These are phyloP conservation scores for Camponotus vicinus DNA, from an alignment of 1,140 invertebrate genomes.

Conservation along the genomic window DNA sequence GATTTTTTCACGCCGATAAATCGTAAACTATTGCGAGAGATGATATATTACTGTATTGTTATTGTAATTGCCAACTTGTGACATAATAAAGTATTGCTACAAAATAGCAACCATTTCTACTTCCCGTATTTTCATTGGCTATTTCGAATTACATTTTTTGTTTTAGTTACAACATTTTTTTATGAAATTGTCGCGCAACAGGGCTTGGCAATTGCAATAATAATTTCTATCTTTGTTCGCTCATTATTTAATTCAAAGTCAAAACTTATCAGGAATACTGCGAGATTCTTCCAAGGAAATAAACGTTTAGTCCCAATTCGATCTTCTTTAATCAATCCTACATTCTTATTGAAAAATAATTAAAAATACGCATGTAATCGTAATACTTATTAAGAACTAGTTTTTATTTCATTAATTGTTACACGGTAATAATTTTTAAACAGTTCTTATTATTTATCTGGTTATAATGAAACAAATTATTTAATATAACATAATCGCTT, in stretches of 20 bases:
- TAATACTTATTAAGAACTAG: background rate
- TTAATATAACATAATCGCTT: conserved; percentile 70
- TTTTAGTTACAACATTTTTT: too few relatives aligned
- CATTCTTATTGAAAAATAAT: background rate
- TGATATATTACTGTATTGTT: conserved; percentile 72
- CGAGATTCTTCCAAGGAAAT: conserved; percentile 32
- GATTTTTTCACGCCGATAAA: conserved; percentile 72
- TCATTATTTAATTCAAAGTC: background rate
- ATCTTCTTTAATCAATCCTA: conserved; percentile 16
- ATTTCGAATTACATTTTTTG: background rate
- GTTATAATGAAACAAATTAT: conserved; percentile 13
- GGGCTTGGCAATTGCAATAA: conserved; percentile 42
- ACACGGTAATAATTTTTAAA: background rate
- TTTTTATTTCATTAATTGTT: background rate
- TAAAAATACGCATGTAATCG: background rate
- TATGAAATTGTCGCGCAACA: too few relatives aligned
- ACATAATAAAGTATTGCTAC: conserved; percentile 77
- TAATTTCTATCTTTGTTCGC: conserved; percentile 15
- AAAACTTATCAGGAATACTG: background rate
- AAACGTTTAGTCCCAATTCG: conserved; percentile 15
- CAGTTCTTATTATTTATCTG: background rate
- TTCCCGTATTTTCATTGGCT: conserved; percentile 25
- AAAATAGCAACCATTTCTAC: conserved; percentile 29
- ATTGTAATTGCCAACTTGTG: conserved; percentile 79
- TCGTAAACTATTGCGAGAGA: conserved; percentile 41